These are phyloP conservation scores for Centrocercus urophasianus DNA, from an alignment of 2,113 vertebrate genomes.

Conservation along the genomic window DNA sequence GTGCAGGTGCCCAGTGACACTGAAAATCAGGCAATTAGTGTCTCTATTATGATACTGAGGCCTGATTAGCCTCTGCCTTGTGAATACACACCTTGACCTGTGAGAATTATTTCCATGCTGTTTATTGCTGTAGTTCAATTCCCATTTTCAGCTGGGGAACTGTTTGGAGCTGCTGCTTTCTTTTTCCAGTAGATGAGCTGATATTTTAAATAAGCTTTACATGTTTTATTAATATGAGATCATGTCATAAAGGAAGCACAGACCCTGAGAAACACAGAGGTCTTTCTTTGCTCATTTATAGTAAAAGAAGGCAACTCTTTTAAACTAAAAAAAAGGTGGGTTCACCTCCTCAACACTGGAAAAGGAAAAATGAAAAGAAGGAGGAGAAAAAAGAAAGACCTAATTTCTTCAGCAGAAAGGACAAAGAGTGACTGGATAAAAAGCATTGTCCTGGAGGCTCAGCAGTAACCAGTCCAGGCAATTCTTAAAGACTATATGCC, in stretches of 20 bases:
- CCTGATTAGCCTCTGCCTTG: constrained; percentile 52
- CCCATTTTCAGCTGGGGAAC: constrained; percentile 43
- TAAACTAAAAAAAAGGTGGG: not conserved
- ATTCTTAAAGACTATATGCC: not conserved
- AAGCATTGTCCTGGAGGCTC: not conserved
- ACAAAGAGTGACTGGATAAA: not conserved
- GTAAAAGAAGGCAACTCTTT: not conserved
- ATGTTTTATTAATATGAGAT: constrained; percentile 61
- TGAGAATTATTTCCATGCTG: constrained; percentile 32
- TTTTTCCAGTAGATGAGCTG: not conserved
- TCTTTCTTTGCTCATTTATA: not conserved
- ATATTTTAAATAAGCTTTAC: constrained; percentile 54
- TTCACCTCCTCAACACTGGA: not conserved
- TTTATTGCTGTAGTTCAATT: constrained; percentile 57
- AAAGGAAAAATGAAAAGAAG: not conserved
- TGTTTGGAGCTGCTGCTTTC: not conserved
- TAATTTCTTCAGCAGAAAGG: not conserved
- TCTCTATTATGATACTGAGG: constrained; percentile 21
- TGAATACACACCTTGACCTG: constrained; percentile 28
- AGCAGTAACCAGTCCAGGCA: not conserved
- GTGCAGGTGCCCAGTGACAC: constrained; percentile 2
- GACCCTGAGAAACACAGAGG: not conserved
- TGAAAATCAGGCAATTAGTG: constrained; percentile 60
- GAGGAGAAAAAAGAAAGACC: not conserved
- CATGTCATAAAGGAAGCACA: not conserved